Evolutionary conservation across 2,888 invertebrate genomes (phyloP), one percentile per base, ranked within the genome.

Genomic region (Globia sparganii): DNA sequence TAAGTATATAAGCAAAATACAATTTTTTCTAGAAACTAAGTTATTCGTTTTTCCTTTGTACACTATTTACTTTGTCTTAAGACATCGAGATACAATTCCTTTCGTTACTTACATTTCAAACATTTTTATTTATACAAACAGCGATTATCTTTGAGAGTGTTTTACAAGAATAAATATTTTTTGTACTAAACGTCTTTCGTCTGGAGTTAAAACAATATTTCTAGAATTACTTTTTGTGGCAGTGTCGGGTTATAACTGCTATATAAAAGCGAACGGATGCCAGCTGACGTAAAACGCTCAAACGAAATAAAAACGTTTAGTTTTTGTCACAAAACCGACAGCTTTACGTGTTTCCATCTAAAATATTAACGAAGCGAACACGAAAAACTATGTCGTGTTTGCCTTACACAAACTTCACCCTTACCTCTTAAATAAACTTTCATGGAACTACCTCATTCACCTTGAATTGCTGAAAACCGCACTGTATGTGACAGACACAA

Each of bases 401-500:
- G 15, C n/a, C n/a, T n/a, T n/a, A n/a, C n/a, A n/a, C 4, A n/a
- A 56, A 56, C n/a, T n/a, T 56, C n/a, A 56, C 53, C 53, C 13
- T 49, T 37, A 6, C 31, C 37, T 65, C 25, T 21, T 68, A 61
- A 71, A 74, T 37, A 67, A 85, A 83, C 71, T 88, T 82, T 70
- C 25, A 40, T 62, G 11, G 31, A 83, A 86, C 71, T 86, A 77
- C 43, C 40, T 49, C 61, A 73, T 72, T 83, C 76, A 80, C 81
- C 80, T 83, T 73, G 74, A 77, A 85, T 85, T 78, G 70, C 64
- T 77, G 59, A 62, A 70, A 64, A 78, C 78, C 76, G 67, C 68
- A 75, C 40, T 28, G 58, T 73, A 59, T 56, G 53, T 61, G 65
- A 80, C 70, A 76, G 74, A 70, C 71, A 67, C 58, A 83, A 75